Conservation (phyloP, 2,888 invertebrate genomes). For the Gisinianus flammeolus region DNA sequence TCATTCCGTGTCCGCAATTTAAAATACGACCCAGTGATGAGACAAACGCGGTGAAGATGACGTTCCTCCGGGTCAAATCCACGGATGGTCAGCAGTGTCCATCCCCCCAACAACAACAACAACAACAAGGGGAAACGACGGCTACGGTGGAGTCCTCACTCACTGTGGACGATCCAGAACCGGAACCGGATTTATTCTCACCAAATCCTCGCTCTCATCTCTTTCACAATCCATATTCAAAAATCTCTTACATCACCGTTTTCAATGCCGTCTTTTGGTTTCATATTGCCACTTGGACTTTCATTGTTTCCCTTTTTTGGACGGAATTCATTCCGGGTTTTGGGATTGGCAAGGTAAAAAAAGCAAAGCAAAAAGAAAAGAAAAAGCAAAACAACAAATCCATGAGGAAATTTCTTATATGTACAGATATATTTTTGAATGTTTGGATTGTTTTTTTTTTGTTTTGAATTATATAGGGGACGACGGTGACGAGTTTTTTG, state of each 20-base stretch:
- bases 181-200: slow-evolving; percentile 36
- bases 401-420: slow-evolving; percentile 15
- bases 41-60: slow-evolving; percentile 33
- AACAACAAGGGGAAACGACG: not conserved
- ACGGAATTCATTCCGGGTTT: slow-evolving; percentile 66
- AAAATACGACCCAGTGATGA: slow-evolving; percentile 9
- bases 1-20: slow-evolving; percentile 36
- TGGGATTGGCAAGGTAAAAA: slow-evolving; percentile 65
- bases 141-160: not conserved
- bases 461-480: not conserved
- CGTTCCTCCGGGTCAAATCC: slow-evolving; percentile 20
- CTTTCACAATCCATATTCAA: slow-evolving; percentile 42
- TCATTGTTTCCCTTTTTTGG: slow-evolving; percentile 61
- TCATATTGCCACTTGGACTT: slow-evolving; percentile 46
- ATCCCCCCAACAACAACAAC: not conserved
- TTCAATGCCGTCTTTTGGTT: slow-evolving; percentile 51
- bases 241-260: slow-evolving; percentile 40
- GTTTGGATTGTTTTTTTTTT: not conserved
- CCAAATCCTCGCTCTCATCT: not conserved
- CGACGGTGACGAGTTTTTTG: not conserved
- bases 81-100: not conserved
- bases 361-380: too few species aligned
- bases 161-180: slow-evolving; percentile 25
- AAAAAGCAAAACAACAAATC: not conserved
- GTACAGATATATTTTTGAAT: not conserved